phyloP scores from a whole-genome alignment of 2,888 invertebrate genomes.

The Osedax fenrisi region DNA sequence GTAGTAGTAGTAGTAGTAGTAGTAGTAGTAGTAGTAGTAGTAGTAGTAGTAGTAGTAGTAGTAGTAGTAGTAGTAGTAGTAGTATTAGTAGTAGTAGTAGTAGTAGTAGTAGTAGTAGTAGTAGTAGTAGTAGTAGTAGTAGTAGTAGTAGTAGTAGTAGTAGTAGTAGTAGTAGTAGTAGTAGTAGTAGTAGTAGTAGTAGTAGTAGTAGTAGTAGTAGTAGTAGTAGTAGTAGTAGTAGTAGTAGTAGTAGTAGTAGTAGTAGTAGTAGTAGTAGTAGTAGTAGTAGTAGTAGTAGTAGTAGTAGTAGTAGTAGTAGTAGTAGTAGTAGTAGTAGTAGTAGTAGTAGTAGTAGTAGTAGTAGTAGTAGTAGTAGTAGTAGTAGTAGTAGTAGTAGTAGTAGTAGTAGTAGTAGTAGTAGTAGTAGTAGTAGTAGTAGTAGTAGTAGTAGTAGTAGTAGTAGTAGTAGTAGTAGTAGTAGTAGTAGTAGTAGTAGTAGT shows the following conservation, averaged over 20 bases:
- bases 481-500: too few species aligned
- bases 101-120: not conserved
- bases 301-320: not conserved
- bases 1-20: not conserved
- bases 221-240: not conserved
- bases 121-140: not conserved
- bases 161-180: not conserved
- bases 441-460: too few species aligned
- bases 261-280: too few species aligned
- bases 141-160: not conserved
- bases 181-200: not conserved
- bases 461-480: too few species aligned
- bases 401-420: too few species aligned
- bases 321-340: not conserved
- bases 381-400: not conserved
- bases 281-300: too few species aligned
- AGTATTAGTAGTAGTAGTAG: constrained; percentile 2
- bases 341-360: constrained; percentile 2
- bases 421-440: too few species aligned
- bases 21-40: not conserved
- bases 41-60: not conserved
- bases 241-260: too few species aligned
- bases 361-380: not conserved
- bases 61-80: not conserved
- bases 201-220: not conserved